These are phyloP conservation scores for Dynastes hyllus DNA, from an alignment of 2,888 invertebrate genomes.

Conservation along the genomic window DNA sequence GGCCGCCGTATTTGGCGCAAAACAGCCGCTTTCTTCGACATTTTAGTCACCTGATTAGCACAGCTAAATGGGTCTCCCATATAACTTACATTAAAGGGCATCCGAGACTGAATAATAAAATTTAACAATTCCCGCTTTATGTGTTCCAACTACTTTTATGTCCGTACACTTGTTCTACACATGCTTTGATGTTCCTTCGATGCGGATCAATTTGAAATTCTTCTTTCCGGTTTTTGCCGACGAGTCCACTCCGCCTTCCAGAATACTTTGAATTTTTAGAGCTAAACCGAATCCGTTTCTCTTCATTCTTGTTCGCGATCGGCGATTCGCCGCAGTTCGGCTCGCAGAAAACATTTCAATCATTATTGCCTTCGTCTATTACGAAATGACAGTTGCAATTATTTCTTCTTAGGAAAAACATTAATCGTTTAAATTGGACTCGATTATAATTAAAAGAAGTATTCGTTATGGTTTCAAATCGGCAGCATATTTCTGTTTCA, in stretches of 20 bases:
- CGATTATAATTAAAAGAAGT: no score
- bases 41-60: constrained; percentile 71
- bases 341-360: constrained; percentile 35
- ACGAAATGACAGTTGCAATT: constrained; percentile 7
- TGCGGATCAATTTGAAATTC: constrained; percentile 60
- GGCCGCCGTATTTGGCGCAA: constrained; percentile 69
- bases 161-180: constrained; percentile 59
- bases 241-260: constrained; percentile 23
- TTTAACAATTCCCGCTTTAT: constrained; percentile 68
- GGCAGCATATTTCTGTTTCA: no score
- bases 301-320: constrained; percentile 15
- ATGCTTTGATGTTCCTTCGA: constrained; percentile 64
- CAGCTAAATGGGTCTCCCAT: constrained; percentile 64
- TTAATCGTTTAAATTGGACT: not conserved
- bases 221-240: constrained; percentile 45
- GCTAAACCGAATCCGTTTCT: constrained; percentile 16
- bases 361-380: constrained; percentile 13
- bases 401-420: constrained; percentile 10
- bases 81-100: constrained; percentile 67
- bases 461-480: no score
- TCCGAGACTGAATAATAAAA: constrained; percentile 67
- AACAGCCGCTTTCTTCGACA: constrained; percentile 68
- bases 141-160: constrained; percentile 61
- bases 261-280: constrained; percentile 48
- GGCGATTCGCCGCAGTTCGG: not conserved